Evolutionary conservation across 2,113 vertebrate genomes (phyloP).

Genomic region (Climacteris rufus): DNA sequence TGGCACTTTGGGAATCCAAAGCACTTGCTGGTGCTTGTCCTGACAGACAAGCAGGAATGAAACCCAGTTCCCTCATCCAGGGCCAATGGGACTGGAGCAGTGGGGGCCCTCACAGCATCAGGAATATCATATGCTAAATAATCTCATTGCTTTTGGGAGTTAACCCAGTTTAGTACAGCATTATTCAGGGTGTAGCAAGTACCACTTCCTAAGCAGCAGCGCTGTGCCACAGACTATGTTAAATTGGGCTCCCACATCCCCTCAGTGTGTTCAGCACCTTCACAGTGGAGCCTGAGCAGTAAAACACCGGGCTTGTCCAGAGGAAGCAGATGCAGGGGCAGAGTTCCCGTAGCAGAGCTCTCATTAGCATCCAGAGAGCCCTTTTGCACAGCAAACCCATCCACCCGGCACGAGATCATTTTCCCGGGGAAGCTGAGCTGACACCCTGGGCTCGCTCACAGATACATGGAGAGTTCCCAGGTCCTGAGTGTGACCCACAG

Average conservation of each 20-base stretch:
- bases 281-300: background rate
- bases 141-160: background rate
- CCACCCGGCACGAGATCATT: background rate
- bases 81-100: fast-evolving
- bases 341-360: fast-evolving
- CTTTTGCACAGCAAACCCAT: background rate
- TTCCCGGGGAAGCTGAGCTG: background rate
- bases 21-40: background rate
- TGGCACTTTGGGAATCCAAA: background rate
- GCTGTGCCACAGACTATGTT: background rate
- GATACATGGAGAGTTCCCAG: background rate
- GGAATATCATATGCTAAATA: background rate
- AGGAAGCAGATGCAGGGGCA: background rate
- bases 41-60: background rate
- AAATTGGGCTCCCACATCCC: background rate
- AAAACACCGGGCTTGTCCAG: background rate
- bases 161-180: background rate
- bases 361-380: background rate
- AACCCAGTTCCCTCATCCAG: fast-evolving
- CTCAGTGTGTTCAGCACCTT: background rate
- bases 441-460: background rate
- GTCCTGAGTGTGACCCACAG: background rate
- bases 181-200: background rate
- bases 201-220: background rate
- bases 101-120: background rate